Evolutionary conservation across 1,140 invertebrate genomes (phyloP).

Genomic region (Drosophila burlai): DNA sequence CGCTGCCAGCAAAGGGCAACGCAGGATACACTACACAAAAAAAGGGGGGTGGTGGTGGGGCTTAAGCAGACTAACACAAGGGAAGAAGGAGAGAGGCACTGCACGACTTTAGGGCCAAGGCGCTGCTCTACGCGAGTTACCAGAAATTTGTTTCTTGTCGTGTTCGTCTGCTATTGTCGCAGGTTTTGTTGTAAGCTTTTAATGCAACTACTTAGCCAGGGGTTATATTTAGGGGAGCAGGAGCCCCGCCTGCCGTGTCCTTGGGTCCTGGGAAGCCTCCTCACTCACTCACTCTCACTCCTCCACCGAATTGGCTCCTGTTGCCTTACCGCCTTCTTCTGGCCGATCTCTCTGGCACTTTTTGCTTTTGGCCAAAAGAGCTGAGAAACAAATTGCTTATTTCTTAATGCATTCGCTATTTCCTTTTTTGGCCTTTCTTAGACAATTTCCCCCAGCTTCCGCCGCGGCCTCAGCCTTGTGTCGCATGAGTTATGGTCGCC

Average conservation of each 20-base stretch:
- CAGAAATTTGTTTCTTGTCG: conserved; percentile 69
- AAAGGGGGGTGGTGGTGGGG: background rate
- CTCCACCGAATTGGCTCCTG: conserved; percentile 55
- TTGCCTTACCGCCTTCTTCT: conserved; percentile 9
- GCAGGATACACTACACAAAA: conserved; percentile 14
- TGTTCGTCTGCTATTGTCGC: conserved; percentile 45
- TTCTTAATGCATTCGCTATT: conserved; percentile 81
- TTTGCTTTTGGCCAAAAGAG: conserved; percentile 45
- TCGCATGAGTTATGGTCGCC: conserved; percentile 70
- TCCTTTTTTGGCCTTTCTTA: conserved; percentile 75
- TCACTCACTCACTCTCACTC: conserved; percentile 17
- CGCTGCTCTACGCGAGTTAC: conserved; percentile 17
- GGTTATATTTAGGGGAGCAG: background rate
- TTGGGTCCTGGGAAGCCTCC: conserved; percentile 42
- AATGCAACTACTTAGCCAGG: conserved; percentile 78
- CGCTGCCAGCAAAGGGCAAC: conserved; percentile 48
- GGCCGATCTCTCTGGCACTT: conserved; percentile 38
- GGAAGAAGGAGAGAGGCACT: background rate
- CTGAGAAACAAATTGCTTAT: conserved; percentile 75
- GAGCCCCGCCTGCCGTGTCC: conserved; percentile 47
- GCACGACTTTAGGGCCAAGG: conserved; percentile 42
- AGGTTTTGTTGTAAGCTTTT: conserved; percentile 70
- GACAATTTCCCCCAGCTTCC: conserved; percentile 50
- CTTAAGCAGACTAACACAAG: conserved; percentile 4
- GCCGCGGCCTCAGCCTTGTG: conserved; percentile 1